A percentile compares a stretch with the other conserved stretches of the same genome.
These are phyloP conservation scores for Trichosurus vulpecula DNA, from an alignment of 2,797 vertebrate species.

Conservation along the genomic window DNA sequence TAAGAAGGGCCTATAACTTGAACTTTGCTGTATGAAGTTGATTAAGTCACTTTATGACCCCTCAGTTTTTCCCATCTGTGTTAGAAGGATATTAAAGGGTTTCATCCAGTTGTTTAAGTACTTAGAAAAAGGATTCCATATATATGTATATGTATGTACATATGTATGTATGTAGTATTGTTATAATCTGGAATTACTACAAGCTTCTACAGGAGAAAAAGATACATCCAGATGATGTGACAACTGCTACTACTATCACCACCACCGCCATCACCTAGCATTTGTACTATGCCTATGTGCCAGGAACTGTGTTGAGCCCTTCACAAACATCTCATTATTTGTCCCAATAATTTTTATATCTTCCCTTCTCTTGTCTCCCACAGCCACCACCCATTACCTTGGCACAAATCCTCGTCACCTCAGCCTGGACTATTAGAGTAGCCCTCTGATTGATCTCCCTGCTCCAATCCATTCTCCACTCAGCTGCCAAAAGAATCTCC, in stretches of 20 bases:
- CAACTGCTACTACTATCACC: neutral
- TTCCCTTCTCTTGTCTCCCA: neutral
- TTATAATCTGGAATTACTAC: slow-evolving; percentile 27
- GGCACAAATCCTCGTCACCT: neutral
- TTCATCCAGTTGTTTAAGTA: neutral
- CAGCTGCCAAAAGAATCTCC: neutral
- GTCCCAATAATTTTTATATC: neutral
- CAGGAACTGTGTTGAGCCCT: neutral
- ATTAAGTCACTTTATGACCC: neutral
- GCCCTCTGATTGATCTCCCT: neutral
- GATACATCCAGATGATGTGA: neutral
- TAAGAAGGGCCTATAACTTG: neutral
- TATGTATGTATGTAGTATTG: neutral
- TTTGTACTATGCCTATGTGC: neutral
- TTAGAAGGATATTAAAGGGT: slow-evolving; percentile 35
- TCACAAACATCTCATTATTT: neutral
- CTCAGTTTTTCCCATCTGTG: slow-evolving; percentile 26
- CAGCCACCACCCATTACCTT: neutral
- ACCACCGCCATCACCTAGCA: neutral
- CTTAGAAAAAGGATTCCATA: neutral
- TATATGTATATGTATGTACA: too few species aligned
- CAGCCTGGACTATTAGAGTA: neutral
- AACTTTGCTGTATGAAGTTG: slow-evolving; percentile 14
- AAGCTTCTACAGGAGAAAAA: slow-evolving; percentile 37
- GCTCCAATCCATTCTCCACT: neutral